Base-by-base conservation (phyloP, 2,888 invertebrate genomes). In the Cosmorhoe ocellata region DNA sequence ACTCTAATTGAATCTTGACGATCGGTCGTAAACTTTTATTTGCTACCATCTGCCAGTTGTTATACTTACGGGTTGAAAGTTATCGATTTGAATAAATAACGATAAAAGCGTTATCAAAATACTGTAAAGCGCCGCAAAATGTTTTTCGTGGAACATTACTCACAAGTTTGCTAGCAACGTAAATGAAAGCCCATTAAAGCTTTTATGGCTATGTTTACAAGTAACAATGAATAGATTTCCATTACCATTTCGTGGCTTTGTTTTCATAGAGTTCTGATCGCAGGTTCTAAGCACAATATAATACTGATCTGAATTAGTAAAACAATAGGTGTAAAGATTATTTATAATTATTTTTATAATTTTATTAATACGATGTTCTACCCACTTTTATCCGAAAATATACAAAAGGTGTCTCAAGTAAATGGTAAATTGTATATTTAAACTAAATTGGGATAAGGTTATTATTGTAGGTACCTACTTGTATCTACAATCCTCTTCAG, bases 1-100 rank as follows among this genome's bases (percentile, higher is more conserved):
- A 33, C 46, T 39, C 44, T 50, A 53, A 61, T 61, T 58, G 61
- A 59, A 56, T 59, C 41, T 56, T 58, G 59, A 58, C 49, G 57
- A 59, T 51, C 50, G 51, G 30, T 54, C 50, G 48, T 52, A 56
- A 55, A 48, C 37, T 3, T 42, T 48, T 41, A 39, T 44, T 44
- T 30, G 24, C 44, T 43, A 37, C 31, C 42, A 6, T 30, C 28
- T 43, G 38, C 13, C 26, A 30, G 12, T 44, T 36, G 40, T 31
- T 28, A 18, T 38, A 10, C n/a, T 26, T 27, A 38, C 34, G 33
- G 36, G 24, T 28, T 36, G 18, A 39, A 33, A 31, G 40, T 22
- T 50, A 49, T 42, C 45, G 30, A 50, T 46, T 41, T 50, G 28
- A 43, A 46, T 51, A 44, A 47, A 43, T 40, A 34, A 47, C 43